Base-by-base conservation (phyloP, 2,113 vertebrate species). In the Sminthopsis crassicaudata region DNA sequence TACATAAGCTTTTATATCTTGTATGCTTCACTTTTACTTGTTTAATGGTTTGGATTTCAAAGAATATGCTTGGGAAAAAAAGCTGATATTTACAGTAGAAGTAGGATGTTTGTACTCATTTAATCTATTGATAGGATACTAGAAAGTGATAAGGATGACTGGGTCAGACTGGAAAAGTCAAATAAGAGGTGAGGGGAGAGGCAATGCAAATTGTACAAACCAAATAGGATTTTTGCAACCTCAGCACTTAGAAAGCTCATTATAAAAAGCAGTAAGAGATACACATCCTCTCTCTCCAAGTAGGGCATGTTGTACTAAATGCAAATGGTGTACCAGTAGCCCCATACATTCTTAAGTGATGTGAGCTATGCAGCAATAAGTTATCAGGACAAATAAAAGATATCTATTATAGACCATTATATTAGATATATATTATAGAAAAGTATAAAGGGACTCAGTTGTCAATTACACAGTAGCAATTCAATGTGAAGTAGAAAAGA, bases 11-110 rank as follows among this genome's bases (percentile, higher is more conserved):
- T n/a, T 9, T 46, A 48, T 52, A 57, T 16, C 4, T 42, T 76
- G 25, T 89, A 57, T 3, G 50, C 67, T 42, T 0, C 52, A 90
- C 36, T 88, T 95, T 94, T 42, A 46, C 46, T 92, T 94, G 88
- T 51, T 94, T 36, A 94, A 12, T 94, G 89, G 14, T 94, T 89
- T 95, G 6, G 16, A 92, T 95, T 96, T 92, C 26, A 92, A 93
- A 84, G 91, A 94, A 92, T 89, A 84, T 57, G 23, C 36, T 92
- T 57, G 94, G 89, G 2, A 95, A 94, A 2, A 92, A 94, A 48
- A 48, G 60, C 90, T 92, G 76, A 2, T 50, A 91, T 91, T 90
- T 96, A 3, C n/a, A 46, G 48, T 42, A 93, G 24, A 2, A 54
- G 46, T 11, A 93, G 3, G 93, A 67, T 89, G 53, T 48, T 6